A percentile compares a stretch with the other conserved stretches of the same genome.
Evolutionary conservation across 2,113 vertebrate genomes (phyloP).

Genomic region (Rhinoptilus africanus): DNA sequence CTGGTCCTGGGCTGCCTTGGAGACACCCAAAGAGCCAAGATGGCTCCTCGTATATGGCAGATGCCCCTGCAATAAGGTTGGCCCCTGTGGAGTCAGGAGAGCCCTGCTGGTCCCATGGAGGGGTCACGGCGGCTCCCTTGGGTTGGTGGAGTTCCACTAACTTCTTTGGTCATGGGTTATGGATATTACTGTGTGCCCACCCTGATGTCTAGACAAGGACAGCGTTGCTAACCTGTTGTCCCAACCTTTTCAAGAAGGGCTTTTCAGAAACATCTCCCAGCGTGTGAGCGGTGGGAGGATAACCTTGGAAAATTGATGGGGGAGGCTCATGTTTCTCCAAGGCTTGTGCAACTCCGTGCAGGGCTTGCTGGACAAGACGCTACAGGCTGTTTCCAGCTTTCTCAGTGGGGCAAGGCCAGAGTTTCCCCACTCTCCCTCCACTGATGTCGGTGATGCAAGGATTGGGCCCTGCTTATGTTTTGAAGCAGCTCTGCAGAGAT

Average conservation of each 20-base stretch:
- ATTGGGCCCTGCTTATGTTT: neutral
- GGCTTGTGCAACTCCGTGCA: accelerated
- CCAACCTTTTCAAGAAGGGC: neutral
- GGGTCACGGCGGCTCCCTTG: neutral
- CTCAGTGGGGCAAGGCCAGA: neutral
- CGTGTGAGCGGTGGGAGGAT: neutral
- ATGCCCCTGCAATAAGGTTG: neutral
- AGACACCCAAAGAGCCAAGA: neutral
- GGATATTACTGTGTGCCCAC: neutral
- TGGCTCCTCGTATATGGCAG: neutral
- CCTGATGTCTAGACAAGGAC: neutral
- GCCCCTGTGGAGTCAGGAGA: neutral
- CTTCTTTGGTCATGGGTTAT: neutral
- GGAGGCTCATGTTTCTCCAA: neutral
- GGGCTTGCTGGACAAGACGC: neutral
- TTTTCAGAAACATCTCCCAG: neutral
- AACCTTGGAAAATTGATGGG: neutral
- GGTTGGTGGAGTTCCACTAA: neutral
- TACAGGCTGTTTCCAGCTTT: neutral
- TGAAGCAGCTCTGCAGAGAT: neutral
- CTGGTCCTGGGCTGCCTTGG: neutral
- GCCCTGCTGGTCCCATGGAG: neutral
- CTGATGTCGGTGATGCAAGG: neutral
- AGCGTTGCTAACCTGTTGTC: neutral
- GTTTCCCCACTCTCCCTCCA: accelerated